These are phyloP conservation scores for Gandaritis pyraliata DNA, from an alignment of 2,888 invertebrate genomes.

Conservation along the genomic window DNA sequence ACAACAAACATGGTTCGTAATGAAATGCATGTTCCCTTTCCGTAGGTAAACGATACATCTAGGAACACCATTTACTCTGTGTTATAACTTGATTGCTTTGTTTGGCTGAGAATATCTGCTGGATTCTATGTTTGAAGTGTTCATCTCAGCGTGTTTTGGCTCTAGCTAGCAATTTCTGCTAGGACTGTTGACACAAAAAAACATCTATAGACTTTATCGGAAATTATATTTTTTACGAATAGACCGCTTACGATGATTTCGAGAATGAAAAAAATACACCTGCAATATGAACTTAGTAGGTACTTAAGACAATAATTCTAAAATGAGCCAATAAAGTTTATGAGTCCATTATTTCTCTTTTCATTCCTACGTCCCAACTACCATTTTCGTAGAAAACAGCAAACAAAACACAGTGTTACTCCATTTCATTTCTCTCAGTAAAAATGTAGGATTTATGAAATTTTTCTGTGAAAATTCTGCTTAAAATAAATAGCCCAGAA, in stretches of 20 bases:
- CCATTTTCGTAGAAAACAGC: constrained; percentile 2
- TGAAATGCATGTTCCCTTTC: too few relatives aligned
- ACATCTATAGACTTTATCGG: too few relatives aligned
- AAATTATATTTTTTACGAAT: too few relatives aligned
- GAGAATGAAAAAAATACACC: too few relatives aligned
- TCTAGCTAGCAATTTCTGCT: neutral
- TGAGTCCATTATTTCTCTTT: neutral
- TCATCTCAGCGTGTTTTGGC: neutral
- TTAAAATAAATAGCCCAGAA: constrained; percentile 28
- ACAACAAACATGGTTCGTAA: neutral
- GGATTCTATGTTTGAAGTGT: neutral
- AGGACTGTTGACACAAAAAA: too few relatives aligned
- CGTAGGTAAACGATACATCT: neutral
- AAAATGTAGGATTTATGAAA: constrained; percentile 18
- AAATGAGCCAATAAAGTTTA: too few relatives aligned
- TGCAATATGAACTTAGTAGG: too few relatives aligned
- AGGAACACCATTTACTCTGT: neutral
- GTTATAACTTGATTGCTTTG: neutral
- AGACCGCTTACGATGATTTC: too few relatives aligned
- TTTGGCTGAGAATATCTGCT: neutral
- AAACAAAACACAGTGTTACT: constrained; percentile 9
- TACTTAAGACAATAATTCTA: too few relatives aligned
- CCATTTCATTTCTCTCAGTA: constrained; percentile 17
- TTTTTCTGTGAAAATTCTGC: constrained; percentile 16
- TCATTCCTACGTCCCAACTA: neutral